These are phyloP conservation scores for Agapornis canus DNA, from an alignment of 2,797 vertebrate species.

Conservation along the genomic window DNA sequence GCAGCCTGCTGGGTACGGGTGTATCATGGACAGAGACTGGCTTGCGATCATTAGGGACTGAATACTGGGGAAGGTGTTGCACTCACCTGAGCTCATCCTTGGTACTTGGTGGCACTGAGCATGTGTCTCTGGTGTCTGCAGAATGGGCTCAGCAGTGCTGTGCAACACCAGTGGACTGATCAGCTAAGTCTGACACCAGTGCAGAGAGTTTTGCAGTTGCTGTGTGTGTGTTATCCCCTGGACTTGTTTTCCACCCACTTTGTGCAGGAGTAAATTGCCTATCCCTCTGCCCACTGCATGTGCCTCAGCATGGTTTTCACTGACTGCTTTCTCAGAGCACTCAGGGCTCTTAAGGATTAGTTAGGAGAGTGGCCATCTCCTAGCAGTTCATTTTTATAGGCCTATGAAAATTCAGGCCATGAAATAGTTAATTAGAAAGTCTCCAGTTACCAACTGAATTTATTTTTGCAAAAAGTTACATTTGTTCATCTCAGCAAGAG, in stretches of 20 bases:
- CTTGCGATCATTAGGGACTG: neutral
- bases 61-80: neutral
- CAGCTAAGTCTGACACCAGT: neutral
- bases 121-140: neutral
- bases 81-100: neutral
- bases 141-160: neutral
- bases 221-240: neutral
- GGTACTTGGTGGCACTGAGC: neutral
- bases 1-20: neutral
- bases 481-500: conserved; percentile 11
- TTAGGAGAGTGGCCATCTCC: neutral
- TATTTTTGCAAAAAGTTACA: conserved; percentile 33
- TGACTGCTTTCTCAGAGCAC: neutral
- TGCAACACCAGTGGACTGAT: too few relatives aligned
- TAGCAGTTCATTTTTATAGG: neutral
- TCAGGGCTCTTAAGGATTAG: neutral
- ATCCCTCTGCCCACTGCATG: neutral
- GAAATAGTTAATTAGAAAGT: conserved; percentile 41
- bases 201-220: neutral
- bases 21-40: neutral
- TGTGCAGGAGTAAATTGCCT: neutral
- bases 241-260: neutral
- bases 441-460: conserved; percentile 6
- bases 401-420: neutral
- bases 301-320: neutral